These are phyloP conservation scores for Meghimatium bilineatum DNA, from an alignment of 2,888 invertebrate genomes.

Conservation along the genomic window DNA sequence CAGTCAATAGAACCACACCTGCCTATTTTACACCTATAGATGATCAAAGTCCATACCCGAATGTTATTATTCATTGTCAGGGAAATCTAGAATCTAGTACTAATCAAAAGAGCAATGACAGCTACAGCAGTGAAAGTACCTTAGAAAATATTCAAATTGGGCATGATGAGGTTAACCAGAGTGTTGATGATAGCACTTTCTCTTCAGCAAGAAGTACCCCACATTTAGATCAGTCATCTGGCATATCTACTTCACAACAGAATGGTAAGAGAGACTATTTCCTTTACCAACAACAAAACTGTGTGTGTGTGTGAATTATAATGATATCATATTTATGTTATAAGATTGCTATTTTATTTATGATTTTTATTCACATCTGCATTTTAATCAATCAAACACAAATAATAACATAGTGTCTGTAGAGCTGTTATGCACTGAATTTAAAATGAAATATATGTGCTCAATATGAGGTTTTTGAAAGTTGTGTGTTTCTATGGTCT, in stretches of 20 bases:
- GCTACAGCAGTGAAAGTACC: slow-evolving; percentile 40
- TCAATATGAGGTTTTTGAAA: no score
- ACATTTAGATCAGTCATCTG: background rate
- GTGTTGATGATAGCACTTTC: slow-evolving; percentile 30
- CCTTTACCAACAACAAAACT: no score
- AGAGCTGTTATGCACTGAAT: no score
- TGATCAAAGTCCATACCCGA: slow-evolving; percentile 51
- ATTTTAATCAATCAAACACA: no score
- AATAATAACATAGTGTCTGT: no score
- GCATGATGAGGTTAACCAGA: slow-evolving; percentile 42
- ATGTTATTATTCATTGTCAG: slow-evolving; percentile 54
- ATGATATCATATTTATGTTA: no score
- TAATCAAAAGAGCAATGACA: slow-evolving; percentile 35
- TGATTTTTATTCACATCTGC: no score
- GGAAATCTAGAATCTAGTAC: background rate
- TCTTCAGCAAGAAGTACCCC: slow-evolving; percentile 35
- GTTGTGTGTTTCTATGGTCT: no score
- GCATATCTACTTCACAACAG: background rate
- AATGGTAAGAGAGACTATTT: background rate
- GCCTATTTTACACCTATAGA: slow-evolving; percentile 41
- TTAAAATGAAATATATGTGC: no score
- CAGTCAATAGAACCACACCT: slow-evolving; percentile 29
- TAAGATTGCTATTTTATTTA: no score
- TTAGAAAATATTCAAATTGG: slow-evolving; percentile 33
- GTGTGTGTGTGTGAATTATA: no score